A percentile compares a stretch with the other conserved stretches of the same genome.
Evolutionary conservation across 2,888 invertebrate species (phyloP).

Genomic region (Mechanitis mazaeus): DNA sequence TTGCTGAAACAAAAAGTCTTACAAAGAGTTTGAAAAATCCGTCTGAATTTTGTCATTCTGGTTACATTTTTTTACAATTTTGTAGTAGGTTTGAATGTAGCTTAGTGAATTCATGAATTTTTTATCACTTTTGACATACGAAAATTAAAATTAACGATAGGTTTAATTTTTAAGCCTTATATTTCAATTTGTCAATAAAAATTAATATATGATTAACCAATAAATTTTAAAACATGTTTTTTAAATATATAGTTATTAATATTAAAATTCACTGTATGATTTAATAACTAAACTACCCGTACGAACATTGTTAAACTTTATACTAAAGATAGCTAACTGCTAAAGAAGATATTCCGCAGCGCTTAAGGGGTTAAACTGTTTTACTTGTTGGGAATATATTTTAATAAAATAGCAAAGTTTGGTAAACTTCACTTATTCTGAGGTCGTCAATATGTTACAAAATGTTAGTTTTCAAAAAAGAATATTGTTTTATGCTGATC

Average conservation of each 20-base stretch:
- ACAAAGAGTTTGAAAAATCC: slow-evolving; percentile 37
- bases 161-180: too few relatives aligned
- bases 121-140: slow-evolving; percentile 11
- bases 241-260: background rate
- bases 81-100: slow-evolving; percentile 11
- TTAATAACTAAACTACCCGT: slow-evolving; percentile 13
- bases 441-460: too few relatives aligned
- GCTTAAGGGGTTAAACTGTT: slow-evolving; percentile 23
- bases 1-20: slow-evolving; percentile 41
- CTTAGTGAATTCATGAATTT: slow-evolving; percentile 14
- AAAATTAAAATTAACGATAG: background rate
- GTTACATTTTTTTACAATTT: slow-evolving; percentile 9
- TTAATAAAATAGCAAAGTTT: slow-evolving; percentile 15
- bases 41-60: slow-evolving; percentile 10
- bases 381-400: slow-evolving; percentile 23
- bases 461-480: too few relatives aligned
- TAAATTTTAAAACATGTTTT: background rate
- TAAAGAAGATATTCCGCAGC: slow-evolving; percentile 23
- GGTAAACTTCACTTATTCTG: background rate
- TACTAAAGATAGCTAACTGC: slow-evolving; percentile 15
- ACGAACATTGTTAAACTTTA: slow-evolving; percentile 14
- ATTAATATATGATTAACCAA: too few relatives aligned
- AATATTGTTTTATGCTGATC: too few relatives aligned
- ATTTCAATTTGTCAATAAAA: too few relatives aligned
- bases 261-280: slow-evolving; percentile 6